phyloP scores from a whole-genome alignment of 2,888 invertebrate species.

The Leptopterna dolabrata region DNA sequence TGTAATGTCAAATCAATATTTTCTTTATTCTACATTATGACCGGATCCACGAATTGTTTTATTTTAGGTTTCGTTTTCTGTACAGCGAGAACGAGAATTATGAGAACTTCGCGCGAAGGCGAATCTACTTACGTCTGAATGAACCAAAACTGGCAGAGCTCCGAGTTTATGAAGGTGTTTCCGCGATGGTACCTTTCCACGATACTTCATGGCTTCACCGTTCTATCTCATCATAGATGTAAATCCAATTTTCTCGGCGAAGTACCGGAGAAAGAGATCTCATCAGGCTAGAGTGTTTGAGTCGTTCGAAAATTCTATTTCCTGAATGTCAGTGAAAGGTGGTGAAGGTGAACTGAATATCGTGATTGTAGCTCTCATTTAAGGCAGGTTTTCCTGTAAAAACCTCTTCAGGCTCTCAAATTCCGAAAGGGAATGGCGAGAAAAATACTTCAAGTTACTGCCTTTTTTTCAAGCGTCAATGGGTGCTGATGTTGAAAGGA shows the following conservation, averaged over 20 bases:
- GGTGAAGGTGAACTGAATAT: background rate
- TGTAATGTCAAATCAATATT: too few relatives aligned
- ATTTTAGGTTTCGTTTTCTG: too few relatives aligned
- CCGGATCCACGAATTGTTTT: too few relatives aligned
- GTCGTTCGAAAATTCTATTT: background rate
- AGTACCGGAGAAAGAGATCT: background rate
- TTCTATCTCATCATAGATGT: background rate
- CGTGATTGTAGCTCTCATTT: background rate
- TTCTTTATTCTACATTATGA: too few relatives aligned
- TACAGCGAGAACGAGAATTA: too few relatives aligned
- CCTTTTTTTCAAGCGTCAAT: conserved; percentile 3
- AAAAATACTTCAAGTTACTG: background rate
- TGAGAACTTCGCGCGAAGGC: too few relatives aligned
- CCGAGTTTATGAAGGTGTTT: too few relatives aligned
- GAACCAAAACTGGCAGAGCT: too few relatives aligned
- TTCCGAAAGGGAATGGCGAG: background rate
- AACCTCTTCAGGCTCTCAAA: background rate
- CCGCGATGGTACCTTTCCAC: too few relatives aligned
- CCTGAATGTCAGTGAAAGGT: background rate
- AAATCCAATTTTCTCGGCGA: background rate
- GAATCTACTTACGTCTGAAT: too few relatives aligned
- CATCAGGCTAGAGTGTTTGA: background rate
- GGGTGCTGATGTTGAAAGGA: background rate
- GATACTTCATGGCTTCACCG: too few relatives aligned
- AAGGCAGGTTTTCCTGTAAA: background rate